Evolutionary conservation across 1,140 invertebrate genomes (phyloP), one percentile per base, ranked within the genome.

Genomic region (Trichomalopsis sarcophagae): DNA sequence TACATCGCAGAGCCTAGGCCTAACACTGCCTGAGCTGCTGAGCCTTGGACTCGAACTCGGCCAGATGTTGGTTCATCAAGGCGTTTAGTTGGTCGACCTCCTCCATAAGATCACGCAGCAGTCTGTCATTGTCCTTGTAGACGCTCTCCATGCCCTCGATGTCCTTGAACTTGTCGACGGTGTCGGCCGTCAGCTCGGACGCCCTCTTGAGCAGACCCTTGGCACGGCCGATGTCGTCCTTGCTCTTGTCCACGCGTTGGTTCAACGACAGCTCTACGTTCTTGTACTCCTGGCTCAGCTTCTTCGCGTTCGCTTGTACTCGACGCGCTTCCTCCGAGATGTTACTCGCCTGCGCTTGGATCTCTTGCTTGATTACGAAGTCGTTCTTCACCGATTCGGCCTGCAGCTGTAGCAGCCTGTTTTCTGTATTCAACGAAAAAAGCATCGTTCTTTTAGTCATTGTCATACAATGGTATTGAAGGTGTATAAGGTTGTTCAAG

Each of bases 351-450:
- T 95, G 95, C 2, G 91, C 89, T 27, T 92, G 92, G 1, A 96
- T 95, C 87, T 95, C 94, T 50, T 91, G 87, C 30, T 93, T 90
- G 0, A 96, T 93, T 47, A 95, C 92, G 33, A 94, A 92, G 87
- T 97, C 95, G 90, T 98, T 98, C 89, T 96, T 96, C 3, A 96
- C 93, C 76, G 96, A 96, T 88, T 96, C 95, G 78, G 95, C 96
- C 88, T 97, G 96, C 13, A 98, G 93, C 62, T 95, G 94, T 85
- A 95, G 95, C 21, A 98, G 91, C 13, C 84, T 66, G 21, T 78
- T 77, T 73, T 84, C 47, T 86, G 17, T 80, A 10, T 30, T 14
- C 62, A n/a, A 40, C 3, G 9, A 23, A n/a, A 27, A 47, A n/a
- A 23, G 23, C 40, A 44, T 10, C 7, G 9, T 44, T 1, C 7